A percentile compares a stretch with the other conserved stretches of the same genome.
phyloP scores from a whole-genome alignment of 2,888 invertebrate genomes.

The Prenolepis imparis region DNA sequence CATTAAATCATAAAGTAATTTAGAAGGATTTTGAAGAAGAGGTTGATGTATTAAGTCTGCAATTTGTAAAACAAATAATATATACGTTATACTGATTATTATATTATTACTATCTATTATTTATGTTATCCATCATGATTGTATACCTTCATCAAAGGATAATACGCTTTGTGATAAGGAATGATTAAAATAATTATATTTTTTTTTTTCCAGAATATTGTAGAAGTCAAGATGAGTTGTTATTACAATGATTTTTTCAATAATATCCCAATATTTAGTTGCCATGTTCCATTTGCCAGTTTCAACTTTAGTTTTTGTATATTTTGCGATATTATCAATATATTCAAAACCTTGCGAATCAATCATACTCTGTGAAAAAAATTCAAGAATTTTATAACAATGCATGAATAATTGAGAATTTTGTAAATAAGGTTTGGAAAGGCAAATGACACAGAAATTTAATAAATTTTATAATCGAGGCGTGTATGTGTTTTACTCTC shows the following conservation, averaged over 20 bases:
- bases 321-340: constrained; percentile 88
- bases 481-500: not conserved
- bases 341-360: constrained; percentile 89
- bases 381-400: not conserved
- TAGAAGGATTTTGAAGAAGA: not conserved
- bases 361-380: constrained; percentile 88
- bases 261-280: constrained; percentile 89
- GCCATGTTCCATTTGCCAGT: constrained; percentile 88
- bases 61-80: not conserved
- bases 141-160: not conserved
- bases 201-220: constrained; percentile 90
- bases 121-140: not conserved
- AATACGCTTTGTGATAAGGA: fast-evolving
- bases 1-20: constrained; percentile 88
- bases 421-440: not conserved
- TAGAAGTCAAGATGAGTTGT: constrained; percentile 93
- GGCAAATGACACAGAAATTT: not conserved
- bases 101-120: not conserved
- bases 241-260: constrained; percentile 89
- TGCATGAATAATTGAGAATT: not conserved
- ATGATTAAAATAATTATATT: too few species aligned
- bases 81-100: too few species aligned
- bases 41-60: not conserved
- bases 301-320: constrained; percentile 88
- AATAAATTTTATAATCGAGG: not conserved